These are phyloP conservation scores for Gulo gulo DNA, from an alignment of 2,113 vertebrate species.

Conservation along the genomic window DNA sequence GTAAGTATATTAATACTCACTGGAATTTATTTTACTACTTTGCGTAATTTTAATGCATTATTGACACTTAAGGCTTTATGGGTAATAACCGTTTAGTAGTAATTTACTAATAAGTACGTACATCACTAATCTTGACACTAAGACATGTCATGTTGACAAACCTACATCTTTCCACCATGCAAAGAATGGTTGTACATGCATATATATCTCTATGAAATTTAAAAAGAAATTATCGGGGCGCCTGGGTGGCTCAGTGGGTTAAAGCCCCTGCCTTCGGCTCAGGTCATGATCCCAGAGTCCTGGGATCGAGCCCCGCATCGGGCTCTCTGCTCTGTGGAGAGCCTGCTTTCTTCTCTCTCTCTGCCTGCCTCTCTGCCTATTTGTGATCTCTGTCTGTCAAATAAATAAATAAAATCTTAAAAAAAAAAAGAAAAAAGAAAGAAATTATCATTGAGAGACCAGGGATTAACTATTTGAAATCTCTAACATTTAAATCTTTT, in stretches of 20 bases:
- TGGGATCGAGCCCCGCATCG: no score
- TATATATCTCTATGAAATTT: background rate
- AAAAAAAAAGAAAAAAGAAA: background rate
- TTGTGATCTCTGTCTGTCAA: no score
- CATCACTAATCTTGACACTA: background rate
- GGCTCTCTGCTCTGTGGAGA: no score
- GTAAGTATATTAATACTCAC: background rate
- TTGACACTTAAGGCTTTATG: background rate
- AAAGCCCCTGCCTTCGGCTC: no score
- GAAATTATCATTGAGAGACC: background rate
- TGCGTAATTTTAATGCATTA: background rate
- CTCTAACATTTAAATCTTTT: slow-evolving; percentile 1
- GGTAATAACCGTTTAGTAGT: background rate
- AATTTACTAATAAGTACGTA: slow-evolving; percentile 12
- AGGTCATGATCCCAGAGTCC: no score
- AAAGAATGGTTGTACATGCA: background rate
- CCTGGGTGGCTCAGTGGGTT: no score
- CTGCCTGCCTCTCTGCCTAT: no score
- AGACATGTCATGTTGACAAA: background rate
- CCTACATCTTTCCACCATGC: background rate
- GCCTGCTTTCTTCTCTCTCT: no score
- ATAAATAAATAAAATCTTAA: no score
- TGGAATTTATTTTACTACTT: background rate
- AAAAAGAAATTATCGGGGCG: background rate
- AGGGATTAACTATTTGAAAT: slow-evolving; percentile 42